A percentile compares a stretch with the other conserved stretches of the same genome.
Conservation (phyloP, 1,140 invertebrate genomes). For the Teleogryllus occipitalis region DNA sequence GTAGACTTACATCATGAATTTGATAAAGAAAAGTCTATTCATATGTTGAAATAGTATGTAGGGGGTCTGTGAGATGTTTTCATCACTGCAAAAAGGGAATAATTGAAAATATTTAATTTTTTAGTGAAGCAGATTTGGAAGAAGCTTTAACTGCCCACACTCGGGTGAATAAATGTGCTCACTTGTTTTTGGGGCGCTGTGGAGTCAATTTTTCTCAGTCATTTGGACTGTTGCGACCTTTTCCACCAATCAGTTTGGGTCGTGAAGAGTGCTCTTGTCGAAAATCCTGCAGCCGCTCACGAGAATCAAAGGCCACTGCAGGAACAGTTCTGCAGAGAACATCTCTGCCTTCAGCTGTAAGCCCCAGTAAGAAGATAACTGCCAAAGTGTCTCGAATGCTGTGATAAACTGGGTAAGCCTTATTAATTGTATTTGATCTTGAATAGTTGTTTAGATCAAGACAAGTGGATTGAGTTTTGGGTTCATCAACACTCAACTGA, state of each 20-base stretch:
- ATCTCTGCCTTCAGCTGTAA: background rate
- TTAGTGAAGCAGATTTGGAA: slow-evolving; percentile 54
- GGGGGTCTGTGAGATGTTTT: background rate
- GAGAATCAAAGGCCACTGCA: background rate
- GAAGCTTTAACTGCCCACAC: slow-evolving; percentile 55
- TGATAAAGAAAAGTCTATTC: no score
- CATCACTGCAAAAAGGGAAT: background rate
- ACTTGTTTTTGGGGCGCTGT: slow-evolving; percentile 50
- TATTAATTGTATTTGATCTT: background rate
- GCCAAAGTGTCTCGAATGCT: background rate
- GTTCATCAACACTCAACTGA: no score
- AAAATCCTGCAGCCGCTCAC: background rate
- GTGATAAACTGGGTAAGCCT: slow-evolving; percentile 3
- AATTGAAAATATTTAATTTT: slow-evolving; percentile 15
- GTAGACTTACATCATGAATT: no score
- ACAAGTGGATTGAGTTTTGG: no score
- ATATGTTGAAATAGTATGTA: no score
- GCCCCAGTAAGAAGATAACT: background rate
- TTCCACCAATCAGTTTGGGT: background rate
- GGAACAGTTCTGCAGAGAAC: background rate
- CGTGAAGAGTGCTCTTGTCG: background rate
- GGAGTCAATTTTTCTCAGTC: slow-evolving; percentile 24
- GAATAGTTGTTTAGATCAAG: background rate
- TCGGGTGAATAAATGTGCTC: slow-evolving; percentile 52
- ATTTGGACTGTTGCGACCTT: slow-evolving; percentile 13